phyloP scores from a whole-genome alignment of 2,888 invertebrate species.

The Eilema sororculum region DNA sequence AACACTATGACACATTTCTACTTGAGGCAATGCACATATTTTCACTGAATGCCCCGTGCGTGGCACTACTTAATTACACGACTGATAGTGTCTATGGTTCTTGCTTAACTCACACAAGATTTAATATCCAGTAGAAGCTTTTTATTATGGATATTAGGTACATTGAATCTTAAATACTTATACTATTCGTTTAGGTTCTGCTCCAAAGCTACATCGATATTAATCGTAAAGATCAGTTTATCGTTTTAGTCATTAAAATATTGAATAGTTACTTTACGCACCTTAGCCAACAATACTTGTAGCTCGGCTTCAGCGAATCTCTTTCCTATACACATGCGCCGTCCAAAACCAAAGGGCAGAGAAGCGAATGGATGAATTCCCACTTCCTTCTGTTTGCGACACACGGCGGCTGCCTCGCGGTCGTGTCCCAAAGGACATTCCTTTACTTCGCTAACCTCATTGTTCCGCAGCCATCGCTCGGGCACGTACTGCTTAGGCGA shows the following conservation, averaged over 20 bases:
- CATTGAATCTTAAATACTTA: neutral
- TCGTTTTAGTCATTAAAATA: neutral
- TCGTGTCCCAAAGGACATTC: conserved; percentile 45
- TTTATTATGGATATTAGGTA: too few species aligned
- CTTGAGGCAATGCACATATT: too few species aligned
- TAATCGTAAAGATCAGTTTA: neutral
- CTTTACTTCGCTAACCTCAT: conserved; percentile 50
- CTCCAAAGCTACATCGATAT: neutral
- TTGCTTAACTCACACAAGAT: too few species aligned
- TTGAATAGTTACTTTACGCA: conserved; percentile 54
- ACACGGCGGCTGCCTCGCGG: conserved; percentile 53
- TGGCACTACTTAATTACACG: too few species aligned
- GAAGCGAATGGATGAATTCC: conserved; percentile 91
- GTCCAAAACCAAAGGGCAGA: conserved; percentile 92
- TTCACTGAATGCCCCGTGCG: too few species aligned
- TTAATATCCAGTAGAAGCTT: too few species aligned
- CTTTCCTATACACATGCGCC: conserved; percentile 92
- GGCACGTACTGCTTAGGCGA: conserved; percentile 91
- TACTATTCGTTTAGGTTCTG: neutral
- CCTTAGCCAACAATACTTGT: conserved; percentile 91
- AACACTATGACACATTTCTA: too few species aligned
- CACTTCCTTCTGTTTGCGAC: conserved; percentile 83
- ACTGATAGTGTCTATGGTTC: too few species aligned
- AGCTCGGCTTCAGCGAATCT: conserved; percentile 94
- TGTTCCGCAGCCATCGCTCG: conserved; percentile 91